Conservation (phyloP, 2,888 invertebrate species). For the Notocelia uddmanniana region DNA sequence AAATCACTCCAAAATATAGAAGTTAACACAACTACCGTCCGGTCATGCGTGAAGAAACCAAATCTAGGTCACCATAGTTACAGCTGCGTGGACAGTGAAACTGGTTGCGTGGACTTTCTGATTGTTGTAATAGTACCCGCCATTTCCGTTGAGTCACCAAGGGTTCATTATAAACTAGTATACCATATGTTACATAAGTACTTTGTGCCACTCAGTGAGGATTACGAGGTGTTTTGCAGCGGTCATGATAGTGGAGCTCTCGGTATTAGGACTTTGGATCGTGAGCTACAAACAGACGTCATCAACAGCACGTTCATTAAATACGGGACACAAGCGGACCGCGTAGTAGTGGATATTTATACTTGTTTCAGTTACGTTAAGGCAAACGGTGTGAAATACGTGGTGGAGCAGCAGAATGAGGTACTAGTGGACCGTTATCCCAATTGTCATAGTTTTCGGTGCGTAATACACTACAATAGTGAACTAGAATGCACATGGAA, state of each 20-base stretch:
- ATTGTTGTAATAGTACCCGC: background rate
- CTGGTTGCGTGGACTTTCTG: background rate
- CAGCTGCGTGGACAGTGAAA: background rate
- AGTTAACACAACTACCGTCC: background rate
- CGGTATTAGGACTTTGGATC: background rate
- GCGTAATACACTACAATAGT: background rate
- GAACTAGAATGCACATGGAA: background rate
- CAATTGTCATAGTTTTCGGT: background rate
- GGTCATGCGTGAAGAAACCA: background rate
- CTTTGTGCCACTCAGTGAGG: background rate
- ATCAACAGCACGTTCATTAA: background rate
- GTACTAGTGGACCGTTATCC: background rate
- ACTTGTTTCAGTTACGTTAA: background rate
- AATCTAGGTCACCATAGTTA: background rate
- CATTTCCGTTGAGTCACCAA: background rate
- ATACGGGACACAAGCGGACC: background rate
- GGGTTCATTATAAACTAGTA: background rate
- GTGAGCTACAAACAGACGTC: background rate
- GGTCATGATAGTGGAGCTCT: background rate
- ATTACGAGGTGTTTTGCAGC: conserved; percentile 9
- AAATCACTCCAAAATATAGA: background rate
- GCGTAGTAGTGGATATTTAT: background rate
- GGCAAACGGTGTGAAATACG: background rate
- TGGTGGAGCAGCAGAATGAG: background rate
- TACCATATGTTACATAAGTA: background rate